Conservation (phyloP, 92 coral and sea anemone species). For the Siderastrea siderea region DNA sequence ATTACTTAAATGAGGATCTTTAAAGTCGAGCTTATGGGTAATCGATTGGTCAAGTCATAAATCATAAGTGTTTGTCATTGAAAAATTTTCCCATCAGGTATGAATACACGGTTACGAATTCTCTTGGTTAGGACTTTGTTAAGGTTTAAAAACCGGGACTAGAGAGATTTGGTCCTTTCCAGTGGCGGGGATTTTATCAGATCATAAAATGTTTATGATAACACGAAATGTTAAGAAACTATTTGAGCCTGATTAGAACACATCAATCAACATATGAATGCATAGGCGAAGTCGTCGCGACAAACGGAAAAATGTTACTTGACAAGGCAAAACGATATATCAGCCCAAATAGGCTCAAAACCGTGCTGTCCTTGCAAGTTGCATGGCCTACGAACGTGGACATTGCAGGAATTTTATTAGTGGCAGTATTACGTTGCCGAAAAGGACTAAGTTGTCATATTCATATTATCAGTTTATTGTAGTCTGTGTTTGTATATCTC, state of each 20-base stretch:
- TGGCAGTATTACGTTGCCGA: not conserved
- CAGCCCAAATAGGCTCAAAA: not conserved
- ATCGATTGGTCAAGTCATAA: conserved; percentile 23
- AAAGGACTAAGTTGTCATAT: conserved; percentile 1
- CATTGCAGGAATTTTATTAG: not conserved
- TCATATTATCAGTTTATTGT: not conserved
- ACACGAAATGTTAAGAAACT: not conserved
- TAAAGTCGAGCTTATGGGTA: conserved; percentile 17
- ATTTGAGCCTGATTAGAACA: not conserved
- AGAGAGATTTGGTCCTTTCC: not conserved
- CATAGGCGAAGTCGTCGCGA: conserved; percentile 11
- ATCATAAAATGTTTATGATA: conserved; percentile 4
- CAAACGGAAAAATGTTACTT: not conserved
- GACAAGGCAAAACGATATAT: not conserved
- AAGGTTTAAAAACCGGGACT: not conserved
- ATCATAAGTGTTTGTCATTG: not conserved
- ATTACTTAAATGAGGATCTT: conserved; percentile 26
- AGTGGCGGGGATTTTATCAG: not conserved
- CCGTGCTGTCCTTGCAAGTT: not conserved
- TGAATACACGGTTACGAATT: not conserved
- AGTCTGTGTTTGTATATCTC: not conserved
- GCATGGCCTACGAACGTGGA: not conserved
- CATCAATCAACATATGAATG: conserved; percentile 28
- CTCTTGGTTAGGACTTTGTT: not conserved
- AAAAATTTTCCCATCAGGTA: not conserved